Evolutionary conservation across 2,113 vertebrate species (phyloP).

Genomic region (Microcebus griseorufus): DNA sequence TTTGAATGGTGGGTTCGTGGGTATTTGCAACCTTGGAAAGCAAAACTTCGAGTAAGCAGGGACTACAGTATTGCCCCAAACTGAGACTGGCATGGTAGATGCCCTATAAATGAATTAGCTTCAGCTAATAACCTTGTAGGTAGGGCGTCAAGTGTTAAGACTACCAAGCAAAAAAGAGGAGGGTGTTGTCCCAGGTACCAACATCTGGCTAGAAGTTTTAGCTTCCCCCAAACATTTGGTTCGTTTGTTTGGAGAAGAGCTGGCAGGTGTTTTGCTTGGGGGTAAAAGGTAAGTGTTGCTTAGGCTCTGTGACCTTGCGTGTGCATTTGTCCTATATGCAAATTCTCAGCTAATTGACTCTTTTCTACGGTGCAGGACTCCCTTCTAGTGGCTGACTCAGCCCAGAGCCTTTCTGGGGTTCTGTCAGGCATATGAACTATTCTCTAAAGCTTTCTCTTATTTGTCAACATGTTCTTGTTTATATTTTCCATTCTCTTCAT

Average conservation of each 20-base stretch:
- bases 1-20: background rate
- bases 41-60: background rate
- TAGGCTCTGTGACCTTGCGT: background rate
- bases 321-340: rapidly evolving
- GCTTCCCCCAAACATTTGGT: background rate
- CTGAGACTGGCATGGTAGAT: background rate
- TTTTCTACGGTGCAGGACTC: background rate
- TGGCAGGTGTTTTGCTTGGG: background rate
- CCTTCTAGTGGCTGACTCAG: background rate
- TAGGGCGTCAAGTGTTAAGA: background rate
- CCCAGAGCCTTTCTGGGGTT: background rate
- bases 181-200: background rate
- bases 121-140: background rate
- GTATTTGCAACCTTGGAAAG: background rate
- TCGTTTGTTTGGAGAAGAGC: background rate
- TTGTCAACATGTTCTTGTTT: background rate
- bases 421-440: background rate
- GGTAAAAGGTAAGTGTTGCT: background rate
- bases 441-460: background rate
- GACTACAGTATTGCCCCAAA: background rate
- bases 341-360: rapidly evolving
- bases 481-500: background rate
- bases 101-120: background rate
- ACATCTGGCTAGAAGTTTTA: background rate
- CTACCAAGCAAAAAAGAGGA: background rate